Conservation (phyloP, 2,888 invertebrate species). For the Spodoptera picta region DNA sequence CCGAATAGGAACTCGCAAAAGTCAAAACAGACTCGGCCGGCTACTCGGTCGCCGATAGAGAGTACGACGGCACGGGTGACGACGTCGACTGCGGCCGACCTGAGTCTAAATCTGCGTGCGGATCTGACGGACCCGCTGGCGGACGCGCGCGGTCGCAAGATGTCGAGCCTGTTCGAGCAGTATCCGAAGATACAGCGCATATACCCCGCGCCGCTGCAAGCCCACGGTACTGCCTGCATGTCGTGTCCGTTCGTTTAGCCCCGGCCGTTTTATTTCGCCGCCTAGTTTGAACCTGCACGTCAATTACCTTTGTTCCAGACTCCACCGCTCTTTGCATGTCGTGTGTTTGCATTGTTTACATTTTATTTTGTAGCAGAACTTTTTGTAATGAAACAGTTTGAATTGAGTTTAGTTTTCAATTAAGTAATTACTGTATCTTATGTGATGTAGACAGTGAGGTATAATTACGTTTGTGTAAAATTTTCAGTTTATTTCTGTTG, state of each 20-base stretch:
- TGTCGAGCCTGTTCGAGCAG: constrained; percentile 92
- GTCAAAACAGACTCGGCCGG: constrained; percentile 87
- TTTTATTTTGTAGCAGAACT: constrained; percentile 70
- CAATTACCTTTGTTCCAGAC: constrained; percentile 77
- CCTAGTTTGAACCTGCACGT: constrained; percentile 78
- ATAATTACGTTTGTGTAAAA: constrained; percentile 56
- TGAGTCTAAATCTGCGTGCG: constrained; percentile 80
- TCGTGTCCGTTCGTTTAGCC: constrained; percentile 72
- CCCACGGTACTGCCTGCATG: constrained; percentile 84
- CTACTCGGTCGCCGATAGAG: constrained; percentile 86
- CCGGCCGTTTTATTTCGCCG: constrained; percentile 73
- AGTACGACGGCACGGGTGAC: constrained; percentile 80
- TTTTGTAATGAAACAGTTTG: constrained; percentile 63
- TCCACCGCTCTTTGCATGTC: constrained; percentile 79
- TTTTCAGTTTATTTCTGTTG: constrained; percentile 28
- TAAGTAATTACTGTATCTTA: constrained; percentile 56
- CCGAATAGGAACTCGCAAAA: constrained; percentile 85
- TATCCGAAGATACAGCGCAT: constrained; percentile 93
- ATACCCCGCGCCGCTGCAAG: constrained; percentile 90
- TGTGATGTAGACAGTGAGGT: constrained; percentile 44
- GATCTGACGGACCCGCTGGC: constrained; percentile 80
- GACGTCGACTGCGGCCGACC: constrained; percentile 73
- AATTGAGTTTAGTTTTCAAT: constrained; percentile 64
- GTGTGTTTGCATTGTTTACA: constrained; percentile 75
- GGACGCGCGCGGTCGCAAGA: constrained; percentile 87